Base-by-base conservation (phyloP, 2,888 invertebrate genomes). In the Tupiocoris notatus region DNA sequence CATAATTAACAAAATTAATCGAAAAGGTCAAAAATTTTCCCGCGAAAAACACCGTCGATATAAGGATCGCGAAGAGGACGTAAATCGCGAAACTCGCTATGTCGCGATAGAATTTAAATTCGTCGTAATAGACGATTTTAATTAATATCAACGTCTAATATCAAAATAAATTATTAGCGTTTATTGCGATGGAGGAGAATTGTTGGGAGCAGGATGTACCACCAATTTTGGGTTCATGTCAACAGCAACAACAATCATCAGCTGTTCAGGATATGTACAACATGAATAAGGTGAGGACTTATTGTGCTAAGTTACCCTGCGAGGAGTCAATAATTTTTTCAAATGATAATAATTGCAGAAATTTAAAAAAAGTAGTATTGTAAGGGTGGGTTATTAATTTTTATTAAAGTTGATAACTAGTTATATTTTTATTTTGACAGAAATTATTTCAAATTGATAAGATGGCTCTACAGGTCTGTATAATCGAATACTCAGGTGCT, bases 171-270 rank as follows among this genome's bases (percentile, higher is more conserved):
- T n/a, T n/a, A n/a, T n/a, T n/a, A n/a, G n/a, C n/a, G n/a, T n/a
- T n/a, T 17, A 20, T 23, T 22, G 58, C 24, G 24, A 79, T 79
- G 78, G 79, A 79, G 56, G 79, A 79, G 24, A 76, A 73, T 39
- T 79, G 79, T 70, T 79, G 79, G 79, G 79, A 79, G 75, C 79
- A 79, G 62, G 79, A 79, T 58, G 79, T 79, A 1, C 79, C 79
- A n/a, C 73, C 79, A 58, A 78, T 79, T 39, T 68, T 79, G 78
- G 75, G 67, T 20, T 75, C 77, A 21, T 79, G 79, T 64, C 77
- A 77, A 16, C 79, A 79, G 74, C 76, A 75, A 56, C n/a, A n/a
- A n/a, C 65, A 62, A 23, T 56, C 62, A 9, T 9, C 23, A 6
- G 16, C 62, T 12, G 63, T 25, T 59, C 76, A 77, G 59, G 78